Conservation (phyloP, 2,888 invertebrate species). For the Escarpia spicata region DNA sequence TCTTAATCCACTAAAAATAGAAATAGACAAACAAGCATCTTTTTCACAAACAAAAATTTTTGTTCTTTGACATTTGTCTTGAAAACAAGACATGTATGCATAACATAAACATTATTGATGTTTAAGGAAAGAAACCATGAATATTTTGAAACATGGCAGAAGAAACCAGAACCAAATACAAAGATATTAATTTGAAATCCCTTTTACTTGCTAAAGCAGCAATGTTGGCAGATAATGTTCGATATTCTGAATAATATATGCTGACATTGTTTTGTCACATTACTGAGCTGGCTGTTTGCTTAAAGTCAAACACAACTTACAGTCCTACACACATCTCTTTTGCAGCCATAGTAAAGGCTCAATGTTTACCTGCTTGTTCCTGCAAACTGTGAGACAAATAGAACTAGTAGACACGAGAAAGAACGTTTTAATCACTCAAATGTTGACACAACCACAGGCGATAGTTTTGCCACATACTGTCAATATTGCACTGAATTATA, state of each 20-base stretch:
- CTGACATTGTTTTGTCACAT: not conserved
- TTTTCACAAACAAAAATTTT: not conserved
- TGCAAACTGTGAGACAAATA: not conserved
- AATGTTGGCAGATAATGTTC: not conserved
- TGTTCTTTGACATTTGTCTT: not conserved
- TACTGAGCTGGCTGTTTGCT: not conserved
- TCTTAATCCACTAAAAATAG: not conserved
- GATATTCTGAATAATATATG: not conserved
- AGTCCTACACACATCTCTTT: not conserved
- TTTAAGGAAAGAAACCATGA: not conserved
- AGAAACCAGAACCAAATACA: not conserved
- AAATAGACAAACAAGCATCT: too few species aligned
- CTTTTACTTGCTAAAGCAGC: too few species aligned
- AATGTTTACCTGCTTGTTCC: not conserved
- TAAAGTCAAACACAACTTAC: not conserved
- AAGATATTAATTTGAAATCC: not conserved
- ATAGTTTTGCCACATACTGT: not conserved
- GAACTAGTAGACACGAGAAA: too few species aligned
- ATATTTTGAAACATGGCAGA: not conserved
- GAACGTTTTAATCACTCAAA: not conserved
- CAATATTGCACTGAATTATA: too few species aligned
- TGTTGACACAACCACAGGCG: not conserved
- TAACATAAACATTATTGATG: not conserved
- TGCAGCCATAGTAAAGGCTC: not conserved
- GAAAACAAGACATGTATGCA: too few species aligned